Evolutionary conservation across 2,888 invertebrate genomes (phyloP).

Genomic region (Neuroscelio doddi): DNA sequence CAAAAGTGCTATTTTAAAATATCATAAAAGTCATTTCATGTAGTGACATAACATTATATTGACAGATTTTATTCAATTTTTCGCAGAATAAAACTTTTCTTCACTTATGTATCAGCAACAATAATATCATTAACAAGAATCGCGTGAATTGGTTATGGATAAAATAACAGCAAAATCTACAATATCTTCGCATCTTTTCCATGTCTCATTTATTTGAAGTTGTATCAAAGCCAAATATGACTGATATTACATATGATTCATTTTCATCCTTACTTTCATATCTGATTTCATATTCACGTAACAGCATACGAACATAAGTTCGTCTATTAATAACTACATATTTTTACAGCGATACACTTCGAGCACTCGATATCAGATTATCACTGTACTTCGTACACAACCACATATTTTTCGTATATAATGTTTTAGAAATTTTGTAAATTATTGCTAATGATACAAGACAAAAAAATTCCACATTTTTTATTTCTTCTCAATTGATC

Average conservation of each 20-base stretch:
- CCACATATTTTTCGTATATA: constrained; percentile 22
- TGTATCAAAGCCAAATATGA: constrained; percentile 28
- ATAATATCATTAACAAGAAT: constrained; percentile 13
- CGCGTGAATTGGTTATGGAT: constrained; percentile 9
- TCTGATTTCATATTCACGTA: constrained; percentile 10
- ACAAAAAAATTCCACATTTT: constrained; percentile 14
- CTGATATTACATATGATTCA: constrained; percentile 6
- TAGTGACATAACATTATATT: constrained; percentile 23
- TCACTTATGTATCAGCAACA: neutral
- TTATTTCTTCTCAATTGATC: too few species aligned
- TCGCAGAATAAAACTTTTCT: constrained; percentile 15
- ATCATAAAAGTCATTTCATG: too few species aligned
- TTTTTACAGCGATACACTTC: constrained; percentile 11
- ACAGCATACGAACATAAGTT: constrained; percentile 22
- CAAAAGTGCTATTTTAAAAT: too few species aligned
- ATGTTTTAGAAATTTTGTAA: constrained; percentile 22
- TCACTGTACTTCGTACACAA: constrained; percentile 12
- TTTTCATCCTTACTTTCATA: neutral
- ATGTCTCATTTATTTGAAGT: constrained; percentile 12
- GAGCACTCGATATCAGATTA: constrained; percentile 8
- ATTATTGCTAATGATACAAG: constrained; percentile 35
- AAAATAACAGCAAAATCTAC: constrained; percentile 14
- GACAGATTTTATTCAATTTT: constrained; percentile 36
- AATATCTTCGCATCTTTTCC: constrained; percentile 11
- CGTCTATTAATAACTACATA: constrained; percentile 22